Percentiles rank a stretch among this genome's conserved stretches.
Conservation (phyloP, 2,113 vertebrate genomes). For the Hemiprocne comata region DNA sequence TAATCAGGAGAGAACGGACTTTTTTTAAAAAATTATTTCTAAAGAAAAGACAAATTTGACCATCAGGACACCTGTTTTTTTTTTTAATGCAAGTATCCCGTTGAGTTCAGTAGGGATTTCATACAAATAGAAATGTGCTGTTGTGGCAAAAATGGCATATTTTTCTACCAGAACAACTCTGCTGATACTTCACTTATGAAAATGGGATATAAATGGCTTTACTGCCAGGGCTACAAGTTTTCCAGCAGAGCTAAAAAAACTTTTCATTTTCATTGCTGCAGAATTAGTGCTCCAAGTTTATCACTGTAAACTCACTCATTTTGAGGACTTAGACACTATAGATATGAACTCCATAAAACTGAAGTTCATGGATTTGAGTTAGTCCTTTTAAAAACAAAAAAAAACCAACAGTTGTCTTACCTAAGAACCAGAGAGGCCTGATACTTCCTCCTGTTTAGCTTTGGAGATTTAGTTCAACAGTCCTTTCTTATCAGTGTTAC, state of each 20-base stretch:
- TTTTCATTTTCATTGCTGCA: background rate
- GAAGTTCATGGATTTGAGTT: background rate
- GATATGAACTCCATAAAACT: background rate
- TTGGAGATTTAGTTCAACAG: background rate
- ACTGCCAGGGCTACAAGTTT: background rate
- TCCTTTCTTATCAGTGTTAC: background rate
- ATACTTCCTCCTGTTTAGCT: background rate
- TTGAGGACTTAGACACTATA: background rate
- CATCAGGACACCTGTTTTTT: background rate
- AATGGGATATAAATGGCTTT: background rate
- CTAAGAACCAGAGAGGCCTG: background rate
- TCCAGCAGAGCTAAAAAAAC: background rate
- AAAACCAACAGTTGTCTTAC: background rate
- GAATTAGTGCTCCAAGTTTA: background rate
- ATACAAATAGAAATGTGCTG: background rate
- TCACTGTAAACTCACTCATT: background rate
- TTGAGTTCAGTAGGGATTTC: background rate
- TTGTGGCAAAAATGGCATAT: background rate
- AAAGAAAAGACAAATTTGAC: background rate
- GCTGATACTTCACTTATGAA: background rate
- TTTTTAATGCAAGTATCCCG: background rate
- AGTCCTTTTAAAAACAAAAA: background rate
- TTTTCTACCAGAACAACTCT: background rate
- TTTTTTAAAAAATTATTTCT: too few relatives aligned
- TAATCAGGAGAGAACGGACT: background rate